Percentiles rank a stretch among this genome's conserved stretches.
Conservation (phyloP, 2,797 vertebrate species). For the Myioborus melanocephalus region DNA sequence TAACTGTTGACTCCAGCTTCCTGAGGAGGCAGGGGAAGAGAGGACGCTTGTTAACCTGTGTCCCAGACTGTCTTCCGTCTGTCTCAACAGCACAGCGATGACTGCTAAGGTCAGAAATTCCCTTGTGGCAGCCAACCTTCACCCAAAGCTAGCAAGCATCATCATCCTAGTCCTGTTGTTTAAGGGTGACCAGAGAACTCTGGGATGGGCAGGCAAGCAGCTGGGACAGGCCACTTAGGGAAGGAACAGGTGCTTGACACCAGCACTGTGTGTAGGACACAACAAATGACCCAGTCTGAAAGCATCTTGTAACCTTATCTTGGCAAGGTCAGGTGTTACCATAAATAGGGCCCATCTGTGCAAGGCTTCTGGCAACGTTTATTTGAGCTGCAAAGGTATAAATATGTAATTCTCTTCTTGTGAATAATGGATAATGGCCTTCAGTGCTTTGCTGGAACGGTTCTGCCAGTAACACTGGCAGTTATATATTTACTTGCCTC, state of each 20-base stretch:
- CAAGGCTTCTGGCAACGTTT: neutral
- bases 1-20: neutral
- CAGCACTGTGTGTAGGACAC: neutral
- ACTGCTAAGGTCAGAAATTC: neutral
- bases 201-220: neutral
- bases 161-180: accelerated
- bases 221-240: neutral
- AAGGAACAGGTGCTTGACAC: neutral
- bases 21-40: neutral
- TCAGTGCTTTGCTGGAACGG: neutral
- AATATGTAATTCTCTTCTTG: conserved; percentile 17
- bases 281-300: neutral
- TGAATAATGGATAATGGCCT: conserved; percentile 38
- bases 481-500: neutral
- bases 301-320: neutral
- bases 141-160: neutral
- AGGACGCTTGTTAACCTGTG: neutral
- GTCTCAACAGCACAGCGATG: neutral
- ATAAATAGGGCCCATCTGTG: neutral
- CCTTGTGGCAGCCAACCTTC: neutral
- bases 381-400: conserved; percentile 1
- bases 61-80: neutral
- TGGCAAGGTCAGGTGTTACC: neutral
- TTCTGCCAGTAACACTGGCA: neutral
- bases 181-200: neutral